Conservation (phyloP, 2,797 vertebrate species). For the Sebastes melanostomus region DNA sequence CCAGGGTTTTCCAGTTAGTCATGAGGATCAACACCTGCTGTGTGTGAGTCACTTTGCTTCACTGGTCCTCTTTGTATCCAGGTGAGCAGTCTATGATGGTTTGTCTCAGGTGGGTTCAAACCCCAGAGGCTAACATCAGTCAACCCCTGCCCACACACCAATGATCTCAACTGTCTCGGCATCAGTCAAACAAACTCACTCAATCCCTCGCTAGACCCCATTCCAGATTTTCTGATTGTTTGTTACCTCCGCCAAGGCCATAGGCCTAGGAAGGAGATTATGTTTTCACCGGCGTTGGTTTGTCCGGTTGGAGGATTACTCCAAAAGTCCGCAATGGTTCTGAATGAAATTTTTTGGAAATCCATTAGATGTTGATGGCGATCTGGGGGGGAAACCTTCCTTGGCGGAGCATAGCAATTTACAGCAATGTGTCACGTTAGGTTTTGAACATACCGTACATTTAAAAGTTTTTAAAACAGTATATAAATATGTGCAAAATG, state of each 20-base stretch:
- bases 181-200: not conserved
- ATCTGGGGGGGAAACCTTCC: too few species aligned
- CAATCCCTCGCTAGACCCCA: not conserved
- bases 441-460: not conserved
- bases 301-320: too few species aligned
- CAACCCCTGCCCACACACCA: not conserved
- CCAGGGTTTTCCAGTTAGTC: not conserved
- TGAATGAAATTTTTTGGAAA: too few species aligned
- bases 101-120: conserved; percentile 15
- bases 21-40: conserved; percentile 23
- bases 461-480: not conserved
- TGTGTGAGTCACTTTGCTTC: conserved; percentile 19
- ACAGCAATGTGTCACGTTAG: not conserved
- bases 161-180: not conserved
- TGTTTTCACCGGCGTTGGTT: too few species aligned
- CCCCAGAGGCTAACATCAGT: conserved; percentile 18
- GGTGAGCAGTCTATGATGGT: conserved; percentile 16
- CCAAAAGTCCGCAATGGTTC: too few species aligned
- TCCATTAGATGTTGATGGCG: too few species aligned
- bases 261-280: too few species aligned
- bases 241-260: too few species aligned
- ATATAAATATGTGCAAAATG: not conserved
- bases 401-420: not conserved
- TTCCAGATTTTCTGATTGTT: not conserved
- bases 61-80: conserved; percentile 10